phyloP scores from a whole-genome alignment of 1,140 invertebrate genomes.

The Cryptotermes secundus region DNA sequence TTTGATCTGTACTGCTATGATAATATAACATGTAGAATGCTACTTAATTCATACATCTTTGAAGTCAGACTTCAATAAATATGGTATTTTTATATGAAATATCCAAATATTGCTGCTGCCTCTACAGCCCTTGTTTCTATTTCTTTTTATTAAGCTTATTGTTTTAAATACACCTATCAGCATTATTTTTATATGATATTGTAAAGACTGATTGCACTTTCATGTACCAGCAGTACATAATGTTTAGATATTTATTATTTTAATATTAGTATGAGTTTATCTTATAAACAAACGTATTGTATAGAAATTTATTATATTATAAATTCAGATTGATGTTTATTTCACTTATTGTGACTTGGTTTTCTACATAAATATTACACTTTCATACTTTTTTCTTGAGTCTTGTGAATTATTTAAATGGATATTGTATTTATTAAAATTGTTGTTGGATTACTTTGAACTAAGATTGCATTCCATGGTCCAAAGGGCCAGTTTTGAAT shows the following conservation, averaged over 20 bases:
- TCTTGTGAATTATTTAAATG: neutral
- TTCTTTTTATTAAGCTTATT: neutral
- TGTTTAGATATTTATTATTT: slow-evolving; percentile 15
- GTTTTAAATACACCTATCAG: neutral
- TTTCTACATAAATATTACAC: neutral
- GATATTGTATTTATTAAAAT: neutral
- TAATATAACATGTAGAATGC: neutral
- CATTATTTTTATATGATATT: slow-evolving; percentile 15
- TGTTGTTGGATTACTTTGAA: neutral
- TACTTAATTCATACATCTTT: neutral
- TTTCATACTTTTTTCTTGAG: neutral
- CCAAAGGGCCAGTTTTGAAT: neutral
- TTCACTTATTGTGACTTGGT: neutral
- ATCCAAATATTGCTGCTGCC: neutral
- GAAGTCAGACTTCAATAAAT: neutral
- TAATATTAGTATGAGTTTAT: neutral
- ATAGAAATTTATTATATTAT: neutral
- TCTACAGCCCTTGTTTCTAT: neutral
- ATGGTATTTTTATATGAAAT: neutral
- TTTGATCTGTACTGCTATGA: neutral
- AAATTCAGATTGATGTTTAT: neutral
- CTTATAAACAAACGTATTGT: neutral
- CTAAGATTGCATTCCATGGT: neutral
- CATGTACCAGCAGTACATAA: neutral
- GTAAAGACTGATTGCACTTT: neutral